These are phyloP conservation scores for Hormaphis cornu DNA, from an alignment of 1,140 invertebrate genomes.

Conservation along the genomic window DNA sequence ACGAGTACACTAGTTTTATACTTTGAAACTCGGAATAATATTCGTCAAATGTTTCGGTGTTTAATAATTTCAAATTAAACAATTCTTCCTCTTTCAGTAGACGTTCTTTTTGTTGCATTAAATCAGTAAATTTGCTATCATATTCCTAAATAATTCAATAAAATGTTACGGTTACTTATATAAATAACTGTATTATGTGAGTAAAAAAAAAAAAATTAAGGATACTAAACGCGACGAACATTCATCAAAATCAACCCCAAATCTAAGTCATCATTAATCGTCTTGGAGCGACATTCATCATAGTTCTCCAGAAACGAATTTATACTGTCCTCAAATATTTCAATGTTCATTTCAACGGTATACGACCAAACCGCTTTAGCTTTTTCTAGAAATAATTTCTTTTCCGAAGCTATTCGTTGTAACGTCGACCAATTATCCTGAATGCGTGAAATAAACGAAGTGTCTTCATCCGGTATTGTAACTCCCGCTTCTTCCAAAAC, in stretches of 20 bases:
- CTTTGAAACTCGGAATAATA: neutral
- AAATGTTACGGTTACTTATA: neutral
- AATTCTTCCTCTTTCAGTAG: neutral
- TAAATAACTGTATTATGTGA: neutral
- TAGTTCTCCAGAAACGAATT: neutral
- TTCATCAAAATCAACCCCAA: neutral
- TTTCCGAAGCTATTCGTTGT: neutral
- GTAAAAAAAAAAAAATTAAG: neutral
- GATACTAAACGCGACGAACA: neutral
- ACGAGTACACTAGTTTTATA: neutral
- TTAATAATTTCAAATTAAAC: conserved; percentile 1
- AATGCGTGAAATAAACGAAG: neutral
- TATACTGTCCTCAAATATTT: neutral
- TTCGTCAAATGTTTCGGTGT: neutral
- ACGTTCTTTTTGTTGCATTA: neutral
- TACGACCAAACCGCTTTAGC: neutral
- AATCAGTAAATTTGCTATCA: neutral
- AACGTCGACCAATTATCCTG: neutral
- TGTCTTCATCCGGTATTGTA: neutral
- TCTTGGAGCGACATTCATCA: neutral
- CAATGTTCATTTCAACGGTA: neutral
- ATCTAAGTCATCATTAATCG: neutral
- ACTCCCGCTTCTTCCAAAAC: neutral
- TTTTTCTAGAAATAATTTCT: neutral
- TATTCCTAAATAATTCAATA: neutral